Evolutionary conservation across 2,888 invertebrate genomes (phyloP).

Genomic region (Euspilapteryx auroguttella): DNA sequence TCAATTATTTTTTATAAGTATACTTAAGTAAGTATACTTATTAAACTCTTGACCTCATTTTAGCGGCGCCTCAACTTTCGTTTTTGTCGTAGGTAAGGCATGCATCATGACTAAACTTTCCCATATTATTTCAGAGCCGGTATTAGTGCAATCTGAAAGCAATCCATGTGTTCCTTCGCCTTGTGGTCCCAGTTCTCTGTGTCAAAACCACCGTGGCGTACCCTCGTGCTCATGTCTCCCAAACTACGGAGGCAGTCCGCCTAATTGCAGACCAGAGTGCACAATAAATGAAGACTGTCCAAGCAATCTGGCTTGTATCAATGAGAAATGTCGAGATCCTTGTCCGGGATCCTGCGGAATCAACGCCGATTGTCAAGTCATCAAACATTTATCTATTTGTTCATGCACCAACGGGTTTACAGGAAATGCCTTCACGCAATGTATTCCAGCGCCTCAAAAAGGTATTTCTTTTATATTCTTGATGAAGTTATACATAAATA

Average conservation of each 20-base stretch:
- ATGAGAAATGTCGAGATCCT: constrained; percentile 67
- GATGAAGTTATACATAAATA: too few relatives aligned
- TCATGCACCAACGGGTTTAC: constrained; percentile 59
- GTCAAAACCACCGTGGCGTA: constrained; percentile 54
- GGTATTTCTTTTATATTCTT: constrained; percentile 19
- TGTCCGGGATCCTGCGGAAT: constrained; percentile 72
- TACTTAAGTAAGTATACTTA: too few relatives aligned
- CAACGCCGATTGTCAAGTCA: constrained; percentile 59
- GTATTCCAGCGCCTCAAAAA: constrained; percentile 30
- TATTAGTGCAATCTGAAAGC: constrained; percentile 23
- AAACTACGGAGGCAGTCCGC: constrained; percentile 66
- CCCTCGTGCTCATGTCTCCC: constrained; percentile 66
- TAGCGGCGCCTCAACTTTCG: too few relatives aligned
- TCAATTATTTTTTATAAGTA: too few relatives aligned
- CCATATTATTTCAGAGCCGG: constrained; percentile 21
- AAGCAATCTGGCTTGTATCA: constrained; percentile 68
- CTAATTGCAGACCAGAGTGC: constrained; percentile 70
- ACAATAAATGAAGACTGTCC: constrained; percentile 69
- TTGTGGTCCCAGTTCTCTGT: constrained; percentile 66
- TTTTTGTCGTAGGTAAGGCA: too few relatives aligned
- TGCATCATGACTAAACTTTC: too few relatives aligned
- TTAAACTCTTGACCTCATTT: too few relatives aligned
- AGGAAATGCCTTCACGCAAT: constrained; percentile 66
- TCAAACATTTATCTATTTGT: constrained; percentile 66
- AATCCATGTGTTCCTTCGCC: constrained; percentile 71